Base-by-base conservation (phyloP, 2,888 invertebrate genomes). In the Spilosoma lubricipeda region DNA sequence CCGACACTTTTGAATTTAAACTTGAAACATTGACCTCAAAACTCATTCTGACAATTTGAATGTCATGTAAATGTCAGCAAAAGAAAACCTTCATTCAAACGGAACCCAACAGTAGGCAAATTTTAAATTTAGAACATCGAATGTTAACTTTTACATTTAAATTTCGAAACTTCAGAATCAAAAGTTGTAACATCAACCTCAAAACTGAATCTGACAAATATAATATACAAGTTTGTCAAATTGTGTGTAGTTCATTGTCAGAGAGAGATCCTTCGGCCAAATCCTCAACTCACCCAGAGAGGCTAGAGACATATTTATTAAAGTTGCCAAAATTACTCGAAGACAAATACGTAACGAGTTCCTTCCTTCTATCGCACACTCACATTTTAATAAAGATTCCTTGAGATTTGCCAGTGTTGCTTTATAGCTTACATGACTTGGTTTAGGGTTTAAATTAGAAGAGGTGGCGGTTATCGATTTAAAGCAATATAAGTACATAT, bases 351-450 rank as follows among this genome's bases (percentile, higher is more conserved):
- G 36, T 36, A n/a, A 56, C 56, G 36, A 39, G 69, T 69, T 69
- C 56, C 13, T 48, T 67, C 11, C 48, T 67, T 67, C 45, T 67
- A 48, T 69, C n/a, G 52, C 69, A 23, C 52, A 52, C 36, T 36
- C 36, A 52, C 56, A 69, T 56, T 56, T n/a, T 69, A 69, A 56
- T 69, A 69, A 75, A 80, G 77, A 82, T 80, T 73, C 72, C 71
- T 27, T 45, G 73, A 80, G 48, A 71, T 71, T 82, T 76, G 69
- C 73, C 63, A 63, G 56, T 72, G 73, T 70, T 73, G 65, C 79
- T 81, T 81, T 72, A 80, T 80, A 74, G 69, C 71, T 72, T 70
- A 66, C 64, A 65, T 69, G 65, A 64, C 63, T 63, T 74, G 45
- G 39, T 30, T 15, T 67, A 2, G 67, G 76, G 80, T 71, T 42